Base-by-base conservation (phyloP, 2,113 vertebrate genomes). In the Macquaria australasica region DNA sequence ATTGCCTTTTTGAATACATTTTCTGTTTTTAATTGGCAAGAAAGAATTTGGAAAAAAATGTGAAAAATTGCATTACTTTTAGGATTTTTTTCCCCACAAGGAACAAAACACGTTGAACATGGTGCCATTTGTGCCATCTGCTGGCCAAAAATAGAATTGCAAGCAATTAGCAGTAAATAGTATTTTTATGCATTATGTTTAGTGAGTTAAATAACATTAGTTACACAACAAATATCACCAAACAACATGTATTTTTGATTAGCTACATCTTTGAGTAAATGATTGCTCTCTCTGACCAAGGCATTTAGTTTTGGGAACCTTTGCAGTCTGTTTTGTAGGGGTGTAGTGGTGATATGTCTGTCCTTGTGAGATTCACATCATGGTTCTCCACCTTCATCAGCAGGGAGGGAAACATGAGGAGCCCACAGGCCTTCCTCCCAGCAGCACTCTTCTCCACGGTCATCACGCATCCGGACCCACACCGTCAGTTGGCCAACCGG, bases 361-460 rank as follows among this genome's bases (percentile, higher is more conserved):
- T 62, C 8, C 6, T 58, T 51, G 2, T 66, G 39, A 60, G 18
- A 28, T 71, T 72, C 2, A 53, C 10, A 1, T 77, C 0, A 50
- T 62, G 64, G 3, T 82, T 45, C 31, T 75, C 28, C 68, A 7
- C 34, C 34, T 79, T 84, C 37, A 81, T 91, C 71, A 88, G 87
- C 91, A 93, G 98, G 97, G 97, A 53, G 96, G 96, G 79, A 88
- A 97, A 90, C 91, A 97, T 0, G 98, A 99, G 77, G 98, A 99
- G 0, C 90, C 95, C 67, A 90, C 95, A 43, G 93, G 96, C 58
- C 91, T 99, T 69, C 92, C 97, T 55, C 96, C 95, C 88, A 96
- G 94, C 77, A 91, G 97, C 93, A 94, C 95, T 75, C 94, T 99
- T 59, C 94, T 98, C 86, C 97, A 98, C 87, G 96, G 95, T 86